Evolutionary conservation across 2,113 vertebrate species (phyloP), one percentile per base, ranked within the genome.

Genomic region (Anseranas semipalmata): DNA sequence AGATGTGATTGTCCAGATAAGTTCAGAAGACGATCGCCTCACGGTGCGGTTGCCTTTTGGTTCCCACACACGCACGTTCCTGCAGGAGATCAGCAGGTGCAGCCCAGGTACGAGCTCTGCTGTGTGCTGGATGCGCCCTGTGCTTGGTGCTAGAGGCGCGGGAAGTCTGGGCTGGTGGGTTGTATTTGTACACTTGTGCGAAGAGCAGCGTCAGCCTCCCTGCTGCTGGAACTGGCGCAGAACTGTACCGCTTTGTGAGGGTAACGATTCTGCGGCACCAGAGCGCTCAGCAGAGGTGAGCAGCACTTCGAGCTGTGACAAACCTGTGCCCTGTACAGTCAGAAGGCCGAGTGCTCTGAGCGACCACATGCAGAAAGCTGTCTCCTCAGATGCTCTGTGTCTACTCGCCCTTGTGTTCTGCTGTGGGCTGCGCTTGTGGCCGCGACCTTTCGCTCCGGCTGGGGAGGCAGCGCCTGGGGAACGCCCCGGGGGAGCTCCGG

Each of bases 1-100:
- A 7, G 99, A 99, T 58, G 98, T 99, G 81, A 98, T 98, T 0
- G 77, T 99, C 35, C 98, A 88, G 96, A 92, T 99, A 28, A 96
- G 93, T 32, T 98, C 98, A 8, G 95, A 63, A 0, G 97, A 97
- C 1, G 93, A 97, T 11, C 97, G 90, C 3, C 89, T 99, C 37
- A 75, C 96, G 14, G 97, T 99, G 87, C 98, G 62, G 48, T 96
- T 99, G 60, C 99, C 99, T 3, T 99, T 99, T 43, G 99, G 99
- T 18, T 99, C 99, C 11, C 99, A 99, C 41, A 99, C 98, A 0
- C 98, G 98, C 22, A 93, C 85, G 3, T 99, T 99, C 95, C 98
- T 99, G 55, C 97, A 97, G 33, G 98, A 99, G 97, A 95, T 99
- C 52, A 80, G 97, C 97, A 97, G 96, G 83, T 98, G 98, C 37